These are phyloP conservation scores for Malthinus flaveolus DNA, from an alignment of 2,888 invertebrate species.

Conservation along the genomic window DNA sequence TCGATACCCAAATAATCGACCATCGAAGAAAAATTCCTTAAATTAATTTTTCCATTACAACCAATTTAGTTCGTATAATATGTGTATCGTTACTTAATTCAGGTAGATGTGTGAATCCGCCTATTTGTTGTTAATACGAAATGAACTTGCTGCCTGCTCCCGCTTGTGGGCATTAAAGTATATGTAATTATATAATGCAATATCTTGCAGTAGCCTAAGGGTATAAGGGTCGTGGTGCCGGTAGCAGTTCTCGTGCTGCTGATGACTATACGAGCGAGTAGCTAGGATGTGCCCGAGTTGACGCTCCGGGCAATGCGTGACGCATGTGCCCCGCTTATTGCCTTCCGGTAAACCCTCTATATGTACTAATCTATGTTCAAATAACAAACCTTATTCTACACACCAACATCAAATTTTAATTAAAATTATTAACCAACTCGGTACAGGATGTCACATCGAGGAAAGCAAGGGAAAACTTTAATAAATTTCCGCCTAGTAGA, in stretches of 20 bases:
- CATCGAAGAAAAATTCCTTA: not conserved
- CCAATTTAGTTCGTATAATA: not conserved
- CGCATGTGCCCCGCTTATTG: slow-evolving; percentile 43
- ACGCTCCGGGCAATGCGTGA: slow-evolving; percentile 44
- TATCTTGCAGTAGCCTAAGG: slow-evolving; percentile 34
- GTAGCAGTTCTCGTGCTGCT: slow-evolving; percentile 42
- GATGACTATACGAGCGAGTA: slow-evolving; percentile 40
- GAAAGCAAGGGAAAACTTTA: too few relatives aligned
- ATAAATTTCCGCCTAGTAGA: too few relatives aligned
- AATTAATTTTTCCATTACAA: not conserved
- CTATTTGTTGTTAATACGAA: slow-evolving; percentile 24
- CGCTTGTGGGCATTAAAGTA: slow-evolving; percentile 25
- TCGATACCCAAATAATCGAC: not conserved
- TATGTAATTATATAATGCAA: slow-evolving; percentile 31
- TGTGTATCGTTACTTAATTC: not conserved
- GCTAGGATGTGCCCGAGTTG: slow-evolving; percentile 36
- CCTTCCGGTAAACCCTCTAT: slow-evolving; percentile 38
- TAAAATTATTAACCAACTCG: too few relatives aligned
- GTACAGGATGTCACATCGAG: too few relatives aligned
- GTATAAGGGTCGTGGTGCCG: slow-evolving; percentile 38
- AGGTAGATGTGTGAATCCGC: slow-evolving; percentile 23
- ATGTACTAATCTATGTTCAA: not conserved
- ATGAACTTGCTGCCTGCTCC: slow-evolving; percentile 18
- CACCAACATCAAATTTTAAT: too few relatives aligned
- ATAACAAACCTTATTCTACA: not conserved